Percentiles rank a stretch among this genome's conserved stretches.
Evolutionary conservation across 2,888 invertebrate genomes (phyloP).

Genomic region (Catonia carolina): DNA sequence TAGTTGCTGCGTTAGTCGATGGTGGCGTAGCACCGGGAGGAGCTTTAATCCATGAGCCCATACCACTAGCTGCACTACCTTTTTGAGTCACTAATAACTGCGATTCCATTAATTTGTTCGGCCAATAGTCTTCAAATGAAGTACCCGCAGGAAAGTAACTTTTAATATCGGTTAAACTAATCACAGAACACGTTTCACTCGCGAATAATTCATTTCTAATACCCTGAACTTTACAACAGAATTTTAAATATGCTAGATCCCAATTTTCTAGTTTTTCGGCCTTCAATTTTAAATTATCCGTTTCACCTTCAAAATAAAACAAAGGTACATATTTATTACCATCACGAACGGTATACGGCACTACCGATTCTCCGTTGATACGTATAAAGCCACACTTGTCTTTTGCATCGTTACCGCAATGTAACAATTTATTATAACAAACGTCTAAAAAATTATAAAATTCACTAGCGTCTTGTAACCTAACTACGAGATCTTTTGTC

Average conservation of each 20-base stretch:
- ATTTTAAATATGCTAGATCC: constrained; percentile 88
- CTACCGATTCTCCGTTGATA: constrained; percentile 88
- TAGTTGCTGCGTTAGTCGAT: constrained; percentile 20
- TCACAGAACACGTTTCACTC: constrained; percentile 84
- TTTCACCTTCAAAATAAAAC: constrained; percentile 85
- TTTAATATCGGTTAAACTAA: constrained; percentile 82
- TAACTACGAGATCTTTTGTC: constrained; percentile 81
- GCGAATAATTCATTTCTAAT: constrained; percentile 86
- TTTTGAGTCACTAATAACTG: constrained; percentile 57
- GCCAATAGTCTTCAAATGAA: constrained; percentile 89
- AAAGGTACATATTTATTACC: constrained; percentile 83
- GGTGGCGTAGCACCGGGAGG: constrained; percentile 31
- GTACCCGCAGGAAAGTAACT: constrained; percentile 86
- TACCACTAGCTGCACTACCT: constrained; percentile 33
- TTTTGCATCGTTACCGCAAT: constrained; percentile 37
- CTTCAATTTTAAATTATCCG: constrained; percentile 81
- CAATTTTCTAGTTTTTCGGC: constrained; percentile 83
- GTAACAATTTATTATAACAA: constrained; percentile 75
- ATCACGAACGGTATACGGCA: constrained; percentile 82
- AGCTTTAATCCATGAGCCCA: constrained; percentile 33
- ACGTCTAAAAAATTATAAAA: constrained; percentile 87
- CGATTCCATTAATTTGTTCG: constrained; percentile 77
- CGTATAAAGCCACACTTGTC: constrained; percentile 87
- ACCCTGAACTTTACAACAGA: constrained; percentile 79
- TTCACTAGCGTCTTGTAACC: constrained; percentile 78